Base-by-base conservation (phyloP, 2,888 invertebrate genomes). In the Prionchulus punctatus region DNA sequence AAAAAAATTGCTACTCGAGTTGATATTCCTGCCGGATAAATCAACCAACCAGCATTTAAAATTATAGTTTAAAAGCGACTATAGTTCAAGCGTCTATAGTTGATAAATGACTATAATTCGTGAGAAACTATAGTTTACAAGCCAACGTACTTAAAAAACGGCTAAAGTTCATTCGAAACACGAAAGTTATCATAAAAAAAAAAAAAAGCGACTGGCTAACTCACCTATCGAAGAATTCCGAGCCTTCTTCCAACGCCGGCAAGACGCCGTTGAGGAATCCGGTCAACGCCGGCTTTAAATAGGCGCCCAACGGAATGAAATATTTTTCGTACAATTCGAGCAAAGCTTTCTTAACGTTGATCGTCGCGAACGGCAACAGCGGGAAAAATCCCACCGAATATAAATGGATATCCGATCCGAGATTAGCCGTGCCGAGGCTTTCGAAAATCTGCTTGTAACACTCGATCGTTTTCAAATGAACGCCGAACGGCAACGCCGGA, bases 401-500 rank as follows among this genome's bases (percentile, higher is more conserved):
- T 21, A 73, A 61, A 53, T 55, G 48, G 15, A 62, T 21, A 48
- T 62, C 59, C 21, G 31, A 47, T n/a, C 43, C 28, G 18, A 58
- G 25, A 27, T 31, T 18, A 2, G 30, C 42, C n/a, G 53, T 82
- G 58, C 87, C 87, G 75, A 89, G 85, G 66, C 84, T 84, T 70
- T 83, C 83, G 75, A 90, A 89, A 70, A 90, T 86, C 62, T 86
- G 83, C 69, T 86, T 85, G 72, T 89, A 90, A 0, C 87, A 86
- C 75, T 90, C 89, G 62, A 90, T 74, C 26, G 88, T 87, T 73
- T 88, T 89, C 59, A 89, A 75, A 73, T 90, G 90, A 28, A 90
- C 90, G 36, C 90, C 89, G 55, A 85, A 84, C 26, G 90, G 89
- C 62, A 90, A 75, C 23, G 85, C 85, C 36, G 89, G 89, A 75